Percentiles rank a stretch among this genome's conserved stretches.
Evolutionary conservation across 2,888 invertebrate genomes (phyloP).

Genomic region (Apomyelois bistriatella): DNA sequence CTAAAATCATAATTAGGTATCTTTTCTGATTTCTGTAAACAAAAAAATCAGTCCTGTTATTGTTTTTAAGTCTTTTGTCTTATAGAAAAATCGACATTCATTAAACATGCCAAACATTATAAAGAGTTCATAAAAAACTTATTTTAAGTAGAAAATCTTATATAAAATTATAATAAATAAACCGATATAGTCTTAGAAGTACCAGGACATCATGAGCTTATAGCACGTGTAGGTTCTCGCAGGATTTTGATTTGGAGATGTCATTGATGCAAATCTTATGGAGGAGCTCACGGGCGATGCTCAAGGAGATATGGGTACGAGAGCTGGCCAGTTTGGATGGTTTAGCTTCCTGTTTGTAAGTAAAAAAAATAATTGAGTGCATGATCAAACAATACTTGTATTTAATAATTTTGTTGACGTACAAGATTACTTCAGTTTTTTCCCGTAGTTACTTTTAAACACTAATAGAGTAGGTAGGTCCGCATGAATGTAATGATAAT

Average conservation of each 20-base stretch:
- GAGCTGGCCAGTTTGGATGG: constrained; percentile 86
- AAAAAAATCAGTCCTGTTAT: too few relatives aligned
- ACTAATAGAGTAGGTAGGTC: too few relatives aligned
- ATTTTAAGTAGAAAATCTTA: constrained; percentile 10
- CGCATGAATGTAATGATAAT: too few relatives aligned
- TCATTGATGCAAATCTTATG: constrained; percentile 93
- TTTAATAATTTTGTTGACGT: too few relatives aligned
- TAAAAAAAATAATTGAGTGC: not conserved
- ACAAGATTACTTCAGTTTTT: too few relatives aligned
- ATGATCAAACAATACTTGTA: too few relatives aligned
- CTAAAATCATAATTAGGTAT: too few relatives aligned
- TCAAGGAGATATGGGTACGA: constrained; percentile 89
- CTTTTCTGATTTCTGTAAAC: too few relatives aligned
- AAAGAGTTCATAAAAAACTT: not conserved
- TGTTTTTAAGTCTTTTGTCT: too few relatives aligned
- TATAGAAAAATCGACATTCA: too few relatives aligned
- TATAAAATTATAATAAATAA: not conserved
- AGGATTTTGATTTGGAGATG: constrained; percentile 91
- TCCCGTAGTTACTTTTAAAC: too few relatives aligned
- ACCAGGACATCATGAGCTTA: constrained; percentile 54
- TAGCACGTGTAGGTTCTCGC: constrained; percentile 91
- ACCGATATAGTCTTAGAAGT: constrained; percentile 17
- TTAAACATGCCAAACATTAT: not conserved
- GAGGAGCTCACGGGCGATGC: constrained; percentile 89
- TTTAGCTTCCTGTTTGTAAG: constrained; percentile 63